Base-by-base conservation (phyloP, 1,140 invertebrate species). In the Drosophila kepulauana region DNA sequence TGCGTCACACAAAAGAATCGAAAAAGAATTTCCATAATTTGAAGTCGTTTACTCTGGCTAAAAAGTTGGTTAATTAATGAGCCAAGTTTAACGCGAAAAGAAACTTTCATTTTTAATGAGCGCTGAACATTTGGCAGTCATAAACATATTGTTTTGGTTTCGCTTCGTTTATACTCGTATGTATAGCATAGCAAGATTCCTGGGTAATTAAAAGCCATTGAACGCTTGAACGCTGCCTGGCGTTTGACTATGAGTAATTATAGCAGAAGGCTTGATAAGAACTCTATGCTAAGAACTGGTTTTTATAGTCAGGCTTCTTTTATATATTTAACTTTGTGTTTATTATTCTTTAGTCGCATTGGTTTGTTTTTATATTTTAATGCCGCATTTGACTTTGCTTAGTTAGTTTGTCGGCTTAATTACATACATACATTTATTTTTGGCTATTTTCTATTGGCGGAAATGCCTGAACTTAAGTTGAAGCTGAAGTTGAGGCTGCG, bases 91-190 rank as follows among this genome's bases (percentile, higher is more conserved):
- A 59, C 56, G 45, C 25, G 57, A 20, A 52, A 73, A 62, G 80
- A 84, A 80, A 87, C 84, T 87, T 87, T 87, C 84, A 75, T 88
- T 87, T 87, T 87, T 87, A 87, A 88, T 88, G 84, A 88, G 85
- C 73, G 85, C 73, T 80, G 63, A 78, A 74, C 58, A 66, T 59
- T 46, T 48, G 5, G 35, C 8, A 65, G 57, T 41, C 61, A 62
- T 74, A 78, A 79, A 57, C 61, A 75, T 48, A 76, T 76, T 74
- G 45, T 72, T 79, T 67, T 76, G 28, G 28, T 69, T 78, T 68
- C 64, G 30, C 71, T 65, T 57, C 28, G 30, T 71, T 81, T 68
- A 72, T 25, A n/a, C n/a, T n/a, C n/a, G n/a, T n/a, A 25, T 25
- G 20, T 25, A 25, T 25, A 25, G 20, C 20, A 25, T 49, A 59